These are phyloP conservation scores for Phodopus roborovskii DNA, from an alignment of 2,113 vertebrate genomes.

Conservation along the genomic window DNA sequence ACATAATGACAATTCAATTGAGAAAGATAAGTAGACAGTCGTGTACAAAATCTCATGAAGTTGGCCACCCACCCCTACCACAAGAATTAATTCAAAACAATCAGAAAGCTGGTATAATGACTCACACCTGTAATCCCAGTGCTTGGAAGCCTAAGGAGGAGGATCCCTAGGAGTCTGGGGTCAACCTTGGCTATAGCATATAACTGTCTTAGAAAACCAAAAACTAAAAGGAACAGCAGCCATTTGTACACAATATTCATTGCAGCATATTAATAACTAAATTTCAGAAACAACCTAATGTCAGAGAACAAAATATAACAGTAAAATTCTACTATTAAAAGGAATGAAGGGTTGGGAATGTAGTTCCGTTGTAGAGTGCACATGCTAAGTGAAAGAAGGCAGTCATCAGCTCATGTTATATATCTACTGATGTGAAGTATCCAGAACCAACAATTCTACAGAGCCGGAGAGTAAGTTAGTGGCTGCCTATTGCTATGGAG, in stretches of 20 bases:
- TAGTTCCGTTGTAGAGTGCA: not conserved
- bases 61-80: not conserved
- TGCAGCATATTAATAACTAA: not conserved
- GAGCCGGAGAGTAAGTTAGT: not conserved
- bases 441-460: not conserved
- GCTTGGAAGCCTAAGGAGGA: not conserved
- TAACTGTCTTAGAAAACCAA: not conserved
- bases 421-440: not conserved
- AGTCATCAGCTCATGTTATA: not conserved
- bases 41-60: not conserved
- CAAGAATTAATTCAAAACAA: not conserved
- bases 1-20: not conserved
- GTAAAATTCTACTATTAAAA: not conserved
- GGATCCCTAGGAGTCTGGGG: not conserved
- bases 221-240: not conserved
- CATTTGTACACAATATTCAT: not conserved
- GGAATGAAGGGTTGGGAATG: not conserved
- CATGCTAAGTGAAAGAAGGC: not conserved
- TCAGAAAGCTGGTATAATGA: not conserved
- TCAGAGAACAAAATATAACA: not conserved
- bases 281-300: not conserved
- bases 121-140: not conserved
- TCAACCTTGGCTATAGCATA: not conserved
- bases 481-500: not conserved
- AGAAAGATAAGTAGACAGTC: constrained; percentile 5